These are phyloP conservation scores for Nyctibius bracteatus DNA, from an alignment of 2,113 vertebrate genomes.

Conservation along the genomic window DNA sequence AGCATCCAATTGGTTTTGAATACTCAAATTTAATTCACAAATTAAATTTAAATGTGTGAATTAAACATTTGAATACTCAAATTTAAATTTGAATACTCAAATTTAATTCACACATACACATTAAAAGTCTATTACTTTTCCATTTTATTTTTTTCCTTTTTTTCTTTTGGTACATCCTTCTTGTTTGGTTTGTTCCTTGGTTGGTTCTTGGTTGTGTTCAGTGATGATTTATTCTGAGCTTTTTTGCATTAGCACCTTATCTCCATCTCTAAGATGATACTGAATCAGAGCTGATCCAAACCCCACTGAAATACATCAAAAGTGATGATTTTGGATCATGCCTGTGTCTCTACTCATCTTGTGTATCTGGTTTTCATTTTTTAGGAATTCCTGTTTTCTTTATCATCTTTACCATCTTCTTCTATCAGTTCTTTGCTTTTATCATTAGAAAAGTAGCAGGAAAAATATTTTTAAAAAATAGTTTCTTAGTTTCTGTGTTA, in stretches of 20 bases:
- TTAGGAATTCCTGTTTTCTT: neutral
- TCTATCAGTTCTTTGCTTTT: slow-evolving; percentile 12
- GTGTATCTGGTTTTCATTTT: neutral
- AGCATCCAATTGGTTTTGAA: neutral
- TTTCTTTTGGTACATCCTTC: neutral
- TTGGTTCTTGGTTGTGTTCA: neutral
- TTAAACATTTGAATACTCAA: neutral
- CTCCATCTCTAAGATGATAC: neutral
- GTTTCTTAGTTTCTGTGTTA: neutral
- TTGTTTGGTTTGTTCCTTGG: neutral
- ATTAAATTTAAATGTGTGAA: too few relatives aligned
- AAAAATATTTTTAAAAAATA: neutral
- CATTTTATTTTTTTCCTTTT: neutral
- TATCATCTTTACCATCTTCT: neutral
- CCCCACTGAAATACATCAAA: neutral
- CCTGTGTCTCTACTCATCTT: neutral
- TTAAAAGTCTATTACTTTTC: neutral
- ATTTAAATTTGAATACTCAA: neutral
- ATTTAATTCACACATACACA: neutral
- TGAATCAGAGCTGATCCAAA: neutral
- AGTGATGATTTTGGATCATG: neutral
- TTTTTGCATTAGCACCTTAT: neutral
- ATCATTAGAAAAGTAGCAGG: neutral
- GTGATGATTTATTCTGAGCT: neutral
- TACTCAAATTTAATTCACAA: neutral